Conservation (phyloP, 2,797 vertebrate species). For the Remorina albescens region DNA sequence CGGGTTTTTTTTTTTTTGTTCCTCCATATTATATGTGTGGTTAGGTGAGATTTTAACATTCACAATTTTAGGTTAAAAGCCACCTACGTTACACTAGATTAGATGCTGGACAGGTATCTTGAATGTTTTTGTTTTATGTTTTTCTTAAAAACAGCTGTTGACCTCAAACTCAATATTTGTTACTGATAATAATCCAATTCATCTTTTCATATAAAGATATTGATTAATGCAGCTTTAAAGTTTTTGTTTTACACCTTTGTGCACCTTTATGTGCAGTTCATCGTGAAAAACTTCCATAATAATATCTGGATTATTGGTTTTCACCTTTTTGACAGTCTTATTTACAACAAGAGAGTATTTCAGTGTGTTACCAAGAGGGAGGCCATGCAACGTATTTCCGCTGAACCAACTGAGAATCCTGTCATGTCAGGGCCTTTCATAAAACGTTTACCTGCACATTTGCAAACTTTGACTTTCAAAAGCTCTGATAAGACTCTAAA, state of each 20-base stretch:
- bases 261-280: no score
- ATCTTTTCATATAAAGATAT: no score
- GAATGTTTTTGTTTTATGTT: not conserved
- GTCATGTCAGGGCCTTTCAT: not conserved
- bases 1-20: not conserved
- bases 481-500: conserved; percentile 11
- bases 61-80: no score
- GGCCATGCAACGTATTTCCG: not conserved
- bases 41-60: not conserved
- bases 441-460: not conserved
- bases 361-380: not conserved
- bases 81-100: no score
- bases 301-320: no score
- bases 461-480: not conserved
- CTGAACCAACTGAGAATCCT: not conserved
- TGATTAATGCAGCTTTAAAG: not conserved
- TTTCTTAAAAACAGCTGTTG: not conserved
- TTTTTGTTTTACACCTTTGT: not conserved
- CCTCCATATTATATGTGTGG: not conserved
- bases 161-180: no score
- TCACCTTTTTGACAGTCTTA: no score
- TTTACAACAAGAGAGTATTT: no score
- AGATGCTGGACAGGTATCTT: no score
- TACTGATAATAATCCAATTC: not conserved
- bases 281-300: no score